These are phyloP conservation scores for Drosophila lowei DNA, from an alignment of 1,140 invertebrate genomes.

Conservation along the genomic window DNA sequence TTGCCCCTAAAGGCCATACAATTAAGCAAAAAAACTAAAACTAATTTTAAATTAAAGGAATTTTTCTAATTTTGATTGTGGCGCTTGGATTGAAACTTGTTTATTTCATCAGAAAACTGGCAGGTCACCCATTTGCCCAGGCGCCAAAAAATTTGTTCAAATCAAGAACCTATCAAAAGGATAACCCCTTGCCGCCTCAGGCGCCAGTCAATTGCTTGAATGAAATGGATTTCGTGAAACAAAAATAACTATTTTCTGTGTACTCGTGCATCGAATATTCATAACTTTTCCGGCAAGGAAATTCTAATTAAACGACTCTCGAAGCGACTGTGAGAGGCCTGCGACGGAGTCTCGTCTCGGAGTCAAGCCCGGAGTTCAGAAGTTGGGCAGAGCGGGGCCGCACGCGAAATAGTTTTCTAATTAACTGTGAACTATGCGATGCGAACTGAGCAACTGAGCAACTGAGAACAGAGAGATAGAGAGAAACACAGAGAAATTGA, in stretches of 20 bases:
- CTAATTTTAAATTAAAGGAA: no score
- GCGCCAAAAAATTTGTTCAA: no score
- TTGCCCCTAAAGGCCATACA: no score
- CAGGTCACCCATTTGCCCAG: no score
- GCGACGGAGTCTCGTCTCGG: slow-evolving; percentile 10
- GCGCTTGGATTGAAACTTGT: no score
- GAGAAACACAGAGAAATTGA: not conserved
- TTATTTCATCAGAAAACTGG: no score
- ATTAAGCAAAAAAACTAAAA: no score
- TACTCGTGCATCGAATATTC: slow-evolving; percentile 43
- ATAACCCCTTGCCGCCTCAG: no score
- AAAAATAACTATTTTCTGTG: slow-evolving; percentile 11
- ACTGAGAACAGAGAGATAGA: not conserved
- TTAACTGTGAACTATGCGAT: slow-evolving; percentile 73
- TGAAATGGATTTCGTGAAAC: not conserved
- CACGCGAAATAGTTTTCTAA: slow-evolving; percentile 73
- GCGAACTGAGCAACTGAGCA: slow-evolving; percentile 23
- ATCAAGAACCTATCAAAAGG: no score
- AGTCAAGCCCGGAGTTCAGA: slow-evolving; percentile 53
- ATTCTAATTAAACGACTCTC: slow-evolving; percentile 65
- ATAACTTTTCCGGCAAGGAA: slow-evolving; percentile 44
- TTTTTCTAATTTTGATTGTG: no score
- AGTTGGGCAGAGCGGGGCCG: slow-evolving; percentile 53
- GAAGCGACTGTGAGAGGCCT: not conserved
- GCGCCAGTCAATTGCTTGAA: not conserved